Percentiles rank a stretch among this genome's conserved stretches.
These are phyloP conservation scores for Sebastes wilsoni DNA, from an alignment of 2,797 vertebrate genomes.

Conservation along the genomic window DNA sequence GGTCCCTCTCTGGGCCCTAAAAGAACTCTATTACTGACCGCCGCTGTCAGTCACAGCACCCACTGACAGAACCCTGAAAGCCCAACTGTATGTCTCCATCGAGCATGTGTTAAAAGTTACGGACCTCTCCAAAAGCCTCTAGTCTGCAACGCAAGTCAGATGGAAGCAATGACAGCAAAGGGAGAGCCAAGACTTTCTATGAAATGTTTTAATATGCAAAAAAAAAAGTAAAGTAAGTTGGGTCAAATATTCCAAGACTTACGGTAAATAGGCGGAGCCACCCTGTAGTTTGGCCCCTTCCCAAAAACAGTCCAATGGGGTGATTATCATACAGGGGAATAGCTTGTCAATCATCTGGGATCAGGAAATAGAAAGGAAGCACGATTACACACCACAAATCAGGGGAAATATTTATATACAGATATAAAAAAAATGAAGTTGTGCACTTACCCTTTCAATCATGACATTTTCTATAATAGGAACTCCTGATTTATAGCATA, in stretches of 20 bases:
- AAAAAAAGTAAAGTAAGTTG: not conserved
- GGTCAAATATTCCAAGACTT: slow-evolving; percentile 79
- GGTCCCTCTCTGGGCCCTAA: slow-evolving; percentile 73
- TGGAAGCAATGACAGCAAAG: slow-evolving; percentile 49
- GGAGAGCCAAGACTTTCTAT: slow-evolving; percentile 22
- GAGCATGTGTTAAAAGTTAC: slow-evolving; percentile 59
- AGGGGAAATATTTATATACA: not conserved
- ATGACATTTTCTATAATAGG: slow-evolving; percentile 98
- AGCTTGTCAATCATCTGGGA: slow-evolving; percentile 99
- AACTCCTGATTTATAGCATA: slow-evolving; percentile 98
- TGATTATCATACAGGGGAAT: slow-evolving; percentile 98
- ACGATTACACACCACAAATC: slow-evolving; percentile 8
- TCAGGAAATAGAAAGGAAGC: slow-evolving; percentile 34
- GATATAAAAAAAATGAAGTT: not conserved
- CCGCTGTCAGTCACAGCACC: slow-evolving; percentile 74
- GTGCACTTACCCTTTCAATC: slow-evolving; percentile 92
- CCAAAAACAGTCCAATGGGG: slow-evolving; percentile 99
- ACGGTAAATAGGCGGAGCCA: slow-evolving; percentile 98
- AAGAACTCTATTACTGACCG: slow-evolving; percentile 80
- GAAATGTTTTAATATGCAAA: slow-evolving; percentile 31
- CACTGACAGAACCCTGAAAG: slow-evolving; percentile 69
- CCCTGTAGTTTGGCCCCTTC: slow-evolving; percentile 98
- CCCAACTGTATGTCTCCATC: slow-evolving; percentile 77
- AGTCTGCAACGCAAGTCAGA: slow-evolving; percentile 27
- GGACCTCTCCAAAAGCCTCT: slow-evolving; percentile 21